Conservation (phyloP, 2,797 vertebrate species). For the Limosa lapponica region DNA sequence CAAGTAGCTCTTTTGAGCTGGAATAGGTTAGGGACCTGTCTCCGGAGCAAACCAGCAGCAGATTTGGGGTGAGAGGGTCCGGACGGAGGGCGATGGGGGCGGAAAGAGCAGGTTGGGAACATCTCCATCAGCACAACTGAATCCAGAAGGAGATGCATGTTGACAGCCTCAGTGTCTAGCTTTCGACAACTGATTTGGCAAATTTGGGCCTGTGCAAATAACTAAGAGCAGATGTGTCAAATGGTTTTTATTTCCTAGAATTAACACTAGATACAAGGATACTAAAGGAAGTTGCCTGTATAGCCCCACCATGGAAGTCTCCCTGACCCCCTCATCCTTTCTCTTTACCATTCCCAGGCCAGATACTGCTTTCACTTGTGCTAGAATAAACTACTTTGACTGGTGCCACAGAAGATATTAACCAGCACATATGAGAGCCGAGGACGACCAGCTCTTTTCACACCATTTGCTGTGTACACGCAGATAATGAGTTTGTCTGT, state of each 20-base stretch:
- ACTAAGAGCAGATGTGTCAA: constrained; percentile 57
- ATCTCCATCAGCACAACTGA: background rate
- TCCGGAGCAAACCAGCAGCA: background rate
- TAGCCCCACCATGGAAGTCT: background rate
- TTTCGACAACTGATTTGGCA: constrained; percentile 44
- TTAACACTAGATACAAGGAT: background rate
- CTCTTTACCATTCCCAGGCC: background rate
- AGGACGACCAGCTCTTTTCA: background rate
- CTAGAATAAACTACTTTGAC: background rate
- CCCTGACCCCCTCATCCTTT: background rate
- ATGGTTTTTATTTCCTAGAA: constrained; percentile 49
- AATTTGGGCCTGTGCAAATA: constrained; percentile 27
- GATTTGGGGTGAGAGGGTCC: background rate
- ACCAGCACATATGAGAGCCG: background rate
- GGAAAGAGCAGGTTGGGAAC: background rate
- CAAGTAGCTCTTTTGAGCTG: background rate
- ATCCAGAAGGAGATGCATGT: constrained; percentile 40
- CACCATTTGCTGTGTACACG: background rate
- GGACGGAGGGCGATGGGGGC: rapidly evolving
- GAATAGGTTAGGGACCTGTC: background rate
- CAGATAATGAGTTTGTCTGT: background rate
- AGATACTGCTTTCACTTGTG: background rate
- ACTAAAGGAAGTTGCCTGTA: background rate
- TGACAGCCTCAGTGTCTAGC: constrained; percentile 29
- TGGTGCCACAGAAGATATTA: background rate